These are phyloP conservation scores for Heliothis peltigera DNA, from an alignment of 2,888 invertebrate species.

Conservation along the genomic window DNA sequence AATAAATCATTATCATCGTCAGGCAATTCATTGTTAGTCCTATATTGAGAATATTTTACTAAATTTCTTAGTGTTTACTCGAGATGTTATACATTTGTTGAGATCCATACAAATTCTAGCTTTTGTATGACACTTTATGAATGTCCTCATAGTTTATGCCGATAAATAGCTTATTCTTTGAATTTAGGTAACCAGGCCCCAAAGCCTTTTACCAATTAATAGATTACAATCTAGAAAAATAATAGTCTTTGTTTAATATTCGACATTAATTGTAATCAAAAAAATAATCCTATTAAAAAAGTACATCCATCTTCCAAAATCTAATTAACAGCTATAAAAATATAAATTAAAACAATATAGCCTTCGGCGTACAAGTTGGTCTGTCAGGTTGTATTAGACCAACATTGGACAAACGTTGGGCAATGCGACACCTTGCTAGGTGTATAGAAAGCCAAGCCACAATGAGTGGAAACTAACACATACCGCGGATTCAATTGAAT, in stretches of 20 bases:
- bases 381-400: constrained; percentile 57
- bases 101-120: no score
- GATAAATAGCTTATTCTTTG: no score
- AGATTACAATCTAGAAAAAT: not conserved
- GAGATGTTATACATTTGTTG: no score
- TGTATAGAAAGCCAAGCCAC: constrained; percentile 81
- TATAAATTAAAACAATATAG: constrained; percentile 58
- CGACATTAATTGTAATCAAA: constrained; percentile 10
- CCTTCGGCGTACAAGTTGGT: constrained; percentile 50
- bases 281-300: constrained; percentile 25
- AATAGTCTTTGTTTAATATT: constrained; percentile 2
- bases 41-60: no score
- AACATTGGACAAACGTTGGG: constrained; percentile 66
- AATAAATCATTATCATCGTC: no score
- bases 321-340: constrained; percentile 53
- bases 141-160: no score
- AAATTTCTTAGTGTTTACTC: no score
- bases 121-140: no score
- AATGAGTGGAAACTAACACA: constrained; percentile 82
- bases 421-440: constrained; percentile 82
- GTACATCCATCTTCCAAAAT: constrained; percentile 44
- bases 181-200: not conserved
- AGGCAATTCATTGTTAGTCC: no score
- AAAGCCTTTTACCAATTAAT: not conserved
- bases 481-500: constrained; percentile 86